phyloP scores from a whole-genome alignment of 1,140 invertebrate genomes.

The Saccostrea glomerata region DNA sequence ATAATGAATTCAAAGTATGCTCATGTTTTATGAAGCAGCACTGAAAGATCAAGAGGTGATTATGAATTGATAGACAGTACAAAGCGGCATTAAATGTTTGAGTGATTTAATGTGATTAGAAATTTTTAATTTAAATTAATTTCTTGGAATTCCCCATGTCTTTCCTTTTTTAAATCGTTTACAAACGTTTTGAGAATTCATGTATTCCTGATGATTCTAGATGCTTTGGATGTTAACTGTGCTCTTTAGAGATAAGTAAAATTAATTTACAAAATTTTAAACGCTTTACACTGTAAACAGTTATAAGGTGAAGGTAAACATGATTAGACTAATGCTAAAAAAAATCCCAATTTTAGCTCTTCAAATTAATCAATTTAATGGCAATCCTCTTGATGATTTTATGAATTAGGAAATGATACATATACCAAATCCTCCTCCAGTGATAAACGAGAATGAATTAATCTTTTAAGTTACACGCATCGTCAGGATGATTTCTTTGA shows the following conservation, averaged over 20 bases:
- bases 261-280: no score
- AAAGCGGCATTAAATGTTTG: neutral
- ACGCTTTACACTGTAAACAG: no score
- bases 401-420: neutral
- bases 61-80: neutral
- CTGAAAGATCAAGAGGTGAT: neutral
- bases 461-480: conserved; percentile 5
- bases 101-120: neutral
- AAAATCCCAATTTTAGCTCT: no score
- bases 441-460: conserved; percentile 13
- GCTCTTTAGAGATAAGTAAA: no score
- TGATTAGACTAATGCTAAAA: no score
- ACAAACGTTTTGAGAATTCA: no score
- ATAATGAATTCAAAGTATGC: conserved; percentile 29
- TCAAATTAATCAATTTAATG: no score
- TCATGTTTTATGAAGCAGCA: conserved; percentile 21
- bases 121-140: neutral
- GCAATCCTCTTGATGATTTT: neutral
- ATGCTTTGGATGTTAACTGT: no score
- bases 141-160: neutral
- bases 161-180: neutral
- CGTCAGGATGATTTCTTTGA: neutral
- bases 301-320: no score
- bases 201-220: no score
- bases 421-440: neutral